phyloP scores from a whole-genome alignment of 2,888 invertebrate species.

The Agrotis segetum region DNA sequence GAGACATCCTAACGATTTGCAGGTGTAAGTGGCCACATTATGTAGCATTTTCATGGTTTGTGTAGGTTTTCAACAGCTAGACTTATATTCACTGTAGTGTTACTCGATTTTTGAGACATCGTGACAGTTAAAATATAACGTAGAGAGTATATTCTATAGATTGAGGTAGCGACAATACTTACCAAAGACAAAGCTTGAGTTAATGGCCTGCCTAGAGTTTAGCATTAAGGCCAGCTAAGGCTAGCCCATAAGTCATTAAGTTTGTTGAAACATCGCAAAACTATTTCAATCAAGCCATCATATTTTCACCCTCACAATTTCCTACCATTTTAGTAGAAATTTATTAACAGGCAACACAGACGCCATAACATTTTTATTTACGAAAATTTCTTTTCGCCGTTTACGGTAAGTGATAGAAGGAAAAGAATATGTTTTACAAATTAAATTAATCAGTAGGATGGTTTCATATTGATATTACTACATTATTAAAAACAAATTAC shows the following conservation, averaged over 20 bases:
- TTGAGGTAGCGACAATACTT: neutral
- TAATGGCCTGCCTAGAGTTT: too few relatives aligned
- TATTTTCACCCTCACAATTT: neutral
- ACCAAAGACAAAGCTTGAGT: neutral
- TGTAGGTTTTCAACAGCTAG: too few relatives aligned
- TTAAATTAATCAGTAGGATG: neutral
- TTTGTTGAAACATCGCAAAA: too few relatives aligned
- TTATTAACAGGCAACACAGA: slow-evolving; percentile 38
- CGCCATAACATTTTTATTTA: neutral
- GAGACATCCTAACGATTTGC: too few relatives aligned
- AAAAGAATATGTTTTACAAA: slow-evolving; percentile 14
- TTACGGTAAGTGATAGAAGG: slow-evolving; percentile 42
- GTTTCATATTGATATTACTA: neutral
- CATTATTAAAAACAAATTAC: neutral
- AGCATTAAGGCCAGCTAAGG: too few relatives aligned
- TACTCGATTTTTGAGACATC: too few relatives aligned
- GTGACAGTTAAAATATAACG: too few relatives aligned
- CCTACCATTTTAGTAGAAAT: slow-evolving; percentile 44
- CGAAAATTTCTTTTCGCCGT: neutral
- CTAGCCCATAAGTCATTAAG: too few relatives aligned
- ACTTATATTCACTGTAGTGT: too few relatives aligned
- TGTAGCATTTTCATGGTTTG: too few relatives aligned
- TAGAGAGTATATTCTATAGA: neutral
- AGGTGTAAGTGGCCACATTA: too few relatives aligned
- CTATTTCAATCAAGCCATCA: neutral